Conservation (phyloP, 2,797 vertebrate species). For the Sus cebifrons region DNA sequence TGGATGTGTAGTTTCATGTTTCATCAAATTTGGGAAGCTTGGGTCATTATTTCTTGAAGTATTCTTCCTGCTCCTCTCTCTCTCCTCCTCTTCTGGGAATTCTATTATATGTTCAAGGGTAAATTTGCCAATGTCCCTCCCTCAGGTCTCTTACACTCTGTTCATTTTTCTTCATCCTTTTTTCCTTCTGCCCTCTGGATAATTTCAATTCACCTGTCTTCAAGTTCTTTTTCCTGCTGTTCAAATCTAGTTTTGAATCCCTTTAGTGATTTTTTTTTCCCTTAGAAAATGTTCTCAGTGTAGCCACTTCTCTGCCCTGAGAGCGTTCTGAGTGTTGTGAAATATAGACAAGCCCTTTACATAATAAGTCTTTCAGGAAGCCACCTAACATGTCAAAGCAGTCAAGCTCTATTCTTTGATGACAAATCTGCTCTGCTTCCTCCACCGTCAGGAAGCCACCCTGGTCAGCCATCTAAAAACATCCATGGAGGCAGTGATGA, state of each 20-base stretch:
- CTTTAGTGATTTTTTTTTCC: neutral
- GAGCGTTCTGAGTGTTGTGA: neutral
- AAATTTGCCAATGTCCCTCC: neutral
- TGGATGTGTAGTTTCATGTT: no score
- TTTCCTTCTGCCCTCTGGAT: neutral
- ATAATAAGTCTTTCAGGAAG: neutral
- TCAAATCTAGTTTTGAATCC: neutral
- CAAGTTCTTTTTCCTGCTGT: neutral
- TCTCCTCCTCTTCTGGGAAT: neutral
- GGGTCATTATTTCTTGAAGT: no score
- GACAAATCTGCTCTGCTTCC: neutral
- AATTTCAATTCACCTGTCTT: neutral
- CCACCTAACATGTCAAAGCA: neutral
- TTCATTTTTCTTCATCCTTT: neutral
- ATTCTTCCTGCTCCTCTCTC: no score
- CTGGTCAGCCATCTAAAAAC: neutral
- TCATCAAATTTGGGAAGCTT: no score
- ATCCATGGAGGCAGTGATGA: neutral
- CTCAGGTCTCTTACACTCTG: neutral
- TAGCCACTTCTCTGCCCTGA: neutral
- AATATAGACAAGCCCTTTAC: neutral
- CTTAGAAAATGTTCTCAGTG: neutral
- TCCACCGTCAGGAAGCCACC: neutral
- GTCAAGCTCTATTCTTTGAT: neutral
- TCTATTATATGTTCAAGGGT: neutral